Percentiles rank a stretch among this genome's conserved stretches.
Conservation (phyloP, 2,113 vertebrate species). For the Atlantisia rogersi region DNA sequence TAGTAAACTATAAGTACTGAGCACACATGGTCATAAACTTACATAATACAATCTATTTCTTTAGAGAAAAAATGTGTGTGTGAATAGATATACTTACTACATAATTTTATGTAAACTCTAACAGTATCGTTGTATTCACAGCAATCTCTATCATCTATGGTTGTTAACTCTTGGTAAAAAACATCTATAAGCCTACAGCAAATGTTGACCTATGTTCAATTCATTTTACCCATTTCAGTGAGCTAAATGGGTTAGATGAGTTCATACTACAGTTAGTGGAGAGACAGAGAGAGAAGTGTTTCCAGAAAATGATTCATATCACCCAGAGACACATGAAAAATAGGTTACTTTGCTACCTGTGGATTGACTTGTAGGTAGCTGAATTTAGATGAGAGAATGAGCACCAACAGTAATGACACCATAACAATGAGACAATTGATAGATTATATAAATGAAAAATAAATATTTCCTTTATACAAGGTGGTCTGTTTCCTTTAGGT, state of each 20-base stretch:
- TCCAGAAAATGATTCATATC: not conserved
- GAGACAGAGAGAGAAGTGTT: not conserved
- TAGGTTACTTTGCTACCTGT: not conserved
- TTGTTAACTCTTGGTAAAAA: not conserved
- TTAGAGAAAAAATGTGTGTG: not conserved
- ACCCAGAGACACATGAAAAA: not conserved
- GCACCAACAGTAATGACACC: not conserved
- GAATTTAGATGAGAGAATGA: not conserved
- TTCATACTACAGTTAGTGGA: not conserved
- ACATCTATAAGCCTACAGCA: not conserved
- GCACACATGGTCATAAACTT: not conserved
- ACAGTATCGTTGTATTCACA: not conserved
- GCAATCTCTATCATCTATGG: constrained; percentile 7
- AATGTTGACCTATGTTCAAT: not conserved
- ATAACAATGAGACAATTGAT: not conserved
- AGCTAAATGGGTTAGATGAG: not conserved
- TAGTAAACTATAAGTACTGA: constrained; percentile 1
- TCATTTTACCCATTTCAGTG: not conserved
- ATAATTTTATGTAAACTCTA: constrained; percentile 15
- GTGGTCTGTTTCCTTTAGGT: not conserved
- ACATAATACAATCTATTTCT: not conserved
- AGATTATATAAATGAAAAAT: not conserved
- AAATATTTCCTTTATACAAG: not conserved
- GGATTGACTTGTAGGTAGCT: not conserved
- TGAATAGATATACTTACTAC: not conserved